phyloP scores from a whole-genome alignment of 2,113 vertebrate species.

The Pterocles burchelli region DNA sequence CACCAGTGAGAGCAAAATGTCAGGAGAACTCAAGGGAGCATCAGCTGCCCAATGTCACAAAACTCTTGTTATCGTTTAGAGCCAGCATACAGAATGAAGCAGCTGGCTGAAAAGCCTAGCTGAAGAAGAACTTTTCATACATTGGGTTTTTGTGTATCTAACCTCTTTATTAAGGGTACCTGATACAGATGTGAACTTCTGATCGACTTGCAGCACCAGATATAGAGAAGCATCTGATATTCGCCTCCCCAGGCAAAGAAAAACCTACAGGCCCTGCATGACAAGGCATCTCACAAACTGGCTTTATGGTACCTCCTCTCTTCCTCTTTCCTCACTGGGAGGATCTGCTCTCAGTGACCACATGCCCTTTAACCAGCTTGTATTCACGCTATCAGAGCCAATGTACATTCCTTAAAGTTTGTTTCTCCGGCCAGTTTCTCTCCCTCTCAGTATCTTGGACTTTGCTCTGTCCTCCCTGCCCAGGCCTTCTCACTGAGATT shows the following conservation, averaged over 20 bases:
- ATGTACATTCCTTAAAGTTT: neutral
- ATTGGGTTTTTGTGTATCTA: neutral
- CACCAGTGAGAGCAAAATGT: neutral
- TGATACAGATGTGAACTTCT: neutral
- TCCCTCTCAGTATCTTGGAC: neutral
- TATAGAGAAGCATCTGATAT: neutral
- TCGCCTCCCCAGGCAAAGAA: neutral
- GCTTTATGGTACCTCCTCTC: neutral
- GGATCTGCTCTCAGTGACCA: neutral
- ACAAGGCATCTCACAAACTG: neutral
- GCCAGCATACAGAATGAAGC: accelerated
- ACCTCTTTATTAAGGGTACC: neutral
- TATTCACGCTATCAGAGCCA: neutral
- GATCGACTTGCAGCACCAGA: accelerated
- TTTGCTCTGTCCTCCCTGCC: neutral
- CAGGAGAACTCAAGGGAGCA: neutral
- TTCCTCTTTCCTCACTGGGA: neutral
- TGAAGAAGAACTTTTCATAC: neutral
- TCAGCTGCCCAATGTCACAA: neutral
- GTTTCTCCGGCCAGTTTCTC: neutral
- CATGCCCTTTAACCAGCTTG: neutral
- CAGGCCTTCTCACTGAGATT: neutral
- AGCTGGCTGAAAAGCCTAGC: neutral
- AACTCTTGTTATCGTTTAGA: neutral
- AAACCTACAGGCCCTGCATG: neutral